Evolutionary conservation across 2,797 vertebrate genomes (phyloP).

Genomic region (Lindbergichthys nudifrons): DNA sequence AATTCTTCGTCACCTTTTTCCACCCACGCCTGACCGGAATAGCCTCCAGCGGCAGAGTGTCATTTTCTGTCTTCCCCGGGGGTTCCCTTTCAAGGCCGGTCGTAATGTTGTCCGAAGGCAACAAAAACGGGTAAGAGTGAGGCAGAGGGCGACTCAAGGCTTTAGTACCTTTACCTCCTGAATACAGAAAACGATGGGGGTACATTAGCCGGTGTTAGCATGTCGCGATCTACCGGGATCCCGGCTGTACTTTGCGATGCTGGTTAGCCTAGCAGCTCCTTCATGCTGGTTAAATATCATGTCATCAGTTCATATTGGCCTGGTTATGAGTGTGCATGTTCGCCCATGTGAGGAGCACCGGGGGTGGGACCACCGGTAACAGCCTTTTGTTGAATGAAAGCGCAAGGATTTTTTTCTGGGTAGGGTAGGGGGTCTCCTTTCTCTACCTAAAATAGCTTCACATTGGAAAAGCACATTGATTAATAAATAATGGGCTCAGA

Average conservation of each 20-base stretch:
- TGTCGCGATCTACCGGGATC: constrained; percentile 13
- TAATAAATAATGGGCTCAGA: constrained; percentile 64
- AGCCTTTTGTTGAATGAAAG: constrained; percentile 75
- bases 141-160: constrained; percentile 68
- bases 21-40: constrained; percentile 48
- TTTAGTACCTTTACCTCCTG: constrained; percentile 48
- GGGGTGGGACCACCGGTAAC: constrained; percentile 67
- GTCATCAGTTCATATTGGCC: constrained; percentile 64
- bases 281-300: constrained; percentile 35
- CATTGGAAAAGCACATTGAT: constrained; percentile 36
- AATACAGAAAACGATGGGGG: background rate
- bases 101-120: constrained; percentile 92
- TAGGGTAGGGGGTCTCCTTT: constrained; percentile 28
- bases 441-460: constrained; percentile 51
- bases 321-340: constrained; percentile 59
- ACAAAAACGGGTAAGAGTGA: constrained; percentile 94
- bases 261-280: constrained; percentile 24
- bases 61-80: constrained; percentile 34
- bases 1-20: constrained; percentile 41
- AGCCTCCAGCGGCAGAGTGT: constrained; percentile 38
- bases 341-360: constrained; percentile 74
- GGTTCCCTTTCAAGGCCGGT: constrained; percentile 68
- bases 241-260: background rate
- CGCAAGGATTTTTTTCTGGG: constrained; percentile 22
- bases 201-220: background rate